These are phyloP conservation scores for Campoletis raptor DNA, from an alignment of 2,888 invertebrate genomes.

Conservation along the genomic window DNA sequence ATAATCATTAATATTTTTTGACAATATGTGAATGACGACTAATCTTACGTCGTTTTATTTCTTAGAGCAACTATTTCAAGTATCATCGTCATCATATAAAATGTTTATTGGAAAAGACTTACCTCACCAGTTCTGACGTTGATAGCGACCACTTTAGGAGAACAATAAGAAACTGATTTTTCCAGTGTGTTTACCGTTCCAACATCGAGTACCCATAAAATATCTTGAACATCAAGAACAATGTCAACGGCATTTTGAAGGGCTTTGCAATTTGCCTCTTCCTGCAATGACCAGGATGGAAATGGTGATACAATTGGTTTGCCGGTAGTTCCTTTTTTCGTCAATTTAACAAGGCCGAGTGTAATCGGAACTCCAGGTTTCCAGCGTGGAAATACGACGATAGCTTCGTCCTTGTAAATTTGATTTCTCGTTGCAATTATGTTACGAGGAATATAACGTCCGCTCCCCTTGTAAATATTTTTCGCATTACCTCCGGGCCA, in stretches of 20 bases:
- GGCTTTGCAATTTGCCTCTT: constrained; percentile 89
- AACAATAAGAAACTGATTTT: constrained; percentile 88
- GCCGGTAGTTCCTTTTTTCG: constrained; percentile 86
- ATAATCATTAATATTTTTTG: no score
- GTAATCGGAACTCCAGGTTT: constrained; percentile 89
- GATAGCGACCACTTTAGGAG: constrained; percentile 90
- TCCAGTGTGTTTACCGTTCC: constrained; percentile 90
- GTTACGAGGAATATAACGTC: constrained; percentile 87
- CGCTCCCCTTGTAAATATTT: constrained; percentile 87
- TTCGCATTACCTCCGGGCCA: constrained; percentile 86
- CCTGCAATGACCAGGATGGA: constrained; percentile 89
- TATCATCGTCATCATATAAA: neutral
- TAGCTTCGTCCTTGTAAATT: constrained; percentile 86
- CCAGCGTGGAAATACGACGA: constrained; percentile 87
- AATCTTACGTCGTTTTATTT: no score
- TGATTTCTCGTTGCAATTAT: constrained; percentile 88
- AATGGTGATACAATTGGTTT: constrained; percentile 86
- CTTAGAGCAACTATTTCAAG: neutral
- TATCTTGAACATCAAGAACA: constrained; percentile 87
- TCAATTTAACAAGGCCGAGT: constrained; percentile 86
- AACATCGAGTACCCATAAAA: constrained; percentile 90
- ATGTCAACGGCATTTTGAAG: constrained; percentile 91
- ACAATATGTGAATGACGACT: no score
- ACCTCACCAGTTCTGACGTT: constrained; percentile 87
- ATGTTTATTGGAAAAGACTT: neutral